Conservation (phyloP, 1,140 invertebrate genomes). For the Protaetia brevitarsis region DNA sequence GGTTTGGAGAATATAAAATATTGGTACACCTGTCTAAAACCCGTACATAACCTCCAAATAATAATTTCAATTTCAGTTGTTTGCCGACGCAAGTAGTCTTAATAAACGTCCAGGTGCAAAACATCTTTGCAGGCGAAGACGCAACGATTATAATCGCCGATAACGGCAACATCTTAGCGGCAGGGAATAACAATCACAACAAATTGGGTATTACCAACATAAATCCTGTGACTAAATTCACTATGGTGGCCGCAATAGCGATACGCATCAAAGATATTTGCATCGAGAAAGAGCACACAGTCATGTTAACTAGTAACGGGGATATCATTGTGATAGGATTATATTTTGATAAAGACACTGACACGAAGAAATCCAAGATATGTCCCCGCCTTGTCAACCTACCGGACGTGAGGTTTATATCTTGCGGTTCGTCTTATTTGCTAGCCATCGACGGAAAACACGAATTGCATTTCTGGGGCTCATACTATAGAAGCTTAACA, state of each 20-base stretch:
- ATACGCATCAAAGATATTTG: slow-evolving; percentile 19
- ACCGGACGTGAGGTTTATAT: slow-evolving; percentile 18
- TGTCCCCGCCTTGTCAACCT: slow-evolving; percentile 3
- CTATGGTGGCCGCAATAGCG: neutral
- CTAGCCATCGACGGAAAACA: slow-evolving; percentile 15
- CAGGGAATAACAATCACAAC: slow-evolving; percentile 6
- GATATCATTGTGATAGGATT: slow-evolving; percentile 14
- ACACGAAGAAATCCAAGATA: slow-evolving; percentile 7
- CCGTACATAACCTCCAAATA: slow-evolving; percentile 18
- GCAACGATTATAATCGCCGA: slow-evolving; percentile 3
- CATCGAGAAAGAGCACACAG: slow-evolving; percentile 14
- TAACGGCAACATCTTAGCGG: slow-evolving; percentile 14
- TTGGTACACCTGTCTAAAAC: slow-evolving; percentile 39
- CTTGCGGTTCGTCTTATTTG: slow-evolving; percentile 1
- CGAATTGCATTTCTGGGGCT: slow-evolving; percentile 13
- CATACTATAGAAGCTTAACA: slow-evolving; percentile 3
- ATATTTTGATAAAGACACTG: slow-evolving; percentile 1
- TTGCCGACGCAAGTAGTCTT: slow-evolving; percentile 52
- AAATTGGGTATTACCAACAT: slow-evolving; percentile 19
- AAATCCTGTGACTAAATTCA: slow-evolving; percentile 9
- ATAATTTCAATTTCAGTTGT: slow-evolving; percentile 40
- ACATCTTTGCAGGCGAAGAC: slow-evolving; percentile 16
- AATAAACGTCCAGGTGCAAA: slow-evolving; percentile 29
- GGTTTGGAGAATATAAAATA: slow-evolving; percentile 62
- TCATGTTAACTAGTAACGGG: slow-evolving; percentile 13